Base-by-base conservation (phyloP, 2,113 vertebrate genomes). In the Haemorhous mexicanus region DNA sequence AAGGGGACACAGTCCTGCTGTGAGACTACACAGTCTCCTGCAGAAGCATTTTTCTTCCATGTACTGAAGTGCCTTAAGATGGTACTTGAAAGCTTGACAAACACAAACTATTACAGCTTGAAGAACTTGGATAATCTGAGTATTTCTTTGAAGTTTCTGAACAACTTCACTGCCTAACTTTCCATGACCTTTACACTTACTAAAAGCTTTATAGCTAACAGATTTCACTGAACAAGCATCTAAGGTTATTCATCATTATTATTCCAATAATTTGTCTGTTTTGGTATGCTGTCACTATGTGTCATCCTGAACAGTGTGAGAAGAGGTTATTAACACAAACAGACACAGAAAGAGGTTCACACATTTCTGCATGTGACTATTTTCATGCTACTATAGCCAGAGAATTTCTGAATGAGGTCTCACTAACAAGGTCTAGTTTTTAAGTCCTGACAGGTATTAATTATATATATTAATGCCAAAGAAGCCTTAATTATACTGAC, bases 31-130 rank as follows among this genome's bases (percentile, higher is more conserved):
- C 5, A 62, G 41, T 5, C 58, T 67, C n/a, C 62, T 62, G 18
- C 32, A 92, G 66, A 91, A 79, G 41, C 33, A 63, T 72, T 92
- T 92, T 82, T 70, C 89, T 94, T 53, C 62, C 53, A 39, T 13
- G 10, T 23, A 55, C 5, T 94, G 63, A 85, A 96, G 87, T 77
- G 68, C 67, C 56, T 73, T 69, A 70, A 52, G 52, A 89, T 49
- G 73, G 73, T 55, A 91, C 94, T 96, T 95, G 69, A 94, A 84
- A 93, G 64, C 68, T 84, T 89, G 66, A 92, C 91, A 93, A 95
- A 95, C 67, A 94, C 73, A 46, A 77, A 85, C n/a, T 75, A 64
- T 33, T 93, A 89, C 16, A 63, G 46, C 28, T 76, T 91, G 52
- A 96, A 59, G 49, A 92, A 87, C 76, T 12, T 72, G 24, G 33